These are phyloP conservation scores for Trichogramma dendrolimi DNA, from an alignment of 2,888 invertebrate genomes.

Conservation along the genomic window DNA sequence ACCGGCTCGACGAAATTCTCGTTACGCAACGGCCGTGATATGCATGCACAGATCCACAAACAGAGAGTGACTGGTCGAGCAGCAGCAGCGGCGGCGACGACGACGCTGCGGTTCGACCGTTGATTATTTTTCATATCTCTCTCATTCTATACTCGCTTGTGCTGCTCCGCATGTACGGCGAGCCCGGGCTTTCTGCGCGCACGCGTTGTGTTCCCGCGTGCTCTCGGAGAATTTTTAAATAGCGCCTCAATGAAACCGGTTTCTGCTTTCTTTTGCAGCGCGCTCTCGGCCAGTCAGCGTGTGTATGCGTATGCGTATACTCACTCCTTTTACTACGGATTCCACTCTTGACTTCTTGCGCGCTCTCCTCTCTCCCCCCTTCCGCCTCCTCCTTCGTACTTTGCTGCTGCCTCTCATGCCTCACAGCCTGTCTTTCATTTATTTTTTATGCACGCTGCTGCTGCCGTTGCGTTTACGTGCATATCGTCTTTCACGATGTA, in stretches of 20 bases:
- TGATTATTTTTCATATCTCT: constrained; percentile 48
- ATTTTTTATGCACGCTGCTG: too few species aligned
- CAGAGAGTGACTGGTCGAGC: neutral
- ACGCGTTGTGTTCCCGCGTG: constrained; percentile 22
- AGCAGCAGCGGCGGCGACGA: neutral
- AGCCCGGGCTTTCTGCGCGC: too few species aligned
- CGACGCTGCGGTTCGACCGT: constrained; percentile 37
- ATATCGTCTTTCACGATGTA: neutral
- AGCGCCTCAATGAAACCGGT: constrained; percentile 51
- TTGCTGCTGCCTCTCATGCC: too few species aligned
- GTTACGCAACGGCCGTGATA: too few species aligned
- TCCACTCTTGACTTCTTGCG: neutral
- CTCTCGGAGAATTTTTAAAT: constrained; percentile 46
- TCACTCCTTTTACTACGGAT: neutral
- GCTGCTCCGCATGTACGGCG: too few species aligned
- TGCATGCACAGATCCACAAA: too few species aligned
- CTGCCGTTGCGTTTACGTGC: too few species aligned
- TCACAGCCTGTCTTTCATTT: too few species aligned
- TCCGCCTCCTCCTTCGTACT: too few species aligned
- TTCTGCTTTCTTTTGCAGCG: constrained; percentile 24
- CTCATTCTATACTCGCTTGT: neutral
- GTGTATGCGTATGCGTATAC: constrained; percentile 1
- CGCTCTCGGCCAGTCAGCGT: neutral
- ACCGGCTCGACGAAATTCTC: too few species aligned
- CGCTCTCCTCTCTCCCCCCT: too few species aligned